phyloP scores from a whole-genome alignment of 92 coral and sea anemone genomes.

The Palythoa grandis region DNA sequence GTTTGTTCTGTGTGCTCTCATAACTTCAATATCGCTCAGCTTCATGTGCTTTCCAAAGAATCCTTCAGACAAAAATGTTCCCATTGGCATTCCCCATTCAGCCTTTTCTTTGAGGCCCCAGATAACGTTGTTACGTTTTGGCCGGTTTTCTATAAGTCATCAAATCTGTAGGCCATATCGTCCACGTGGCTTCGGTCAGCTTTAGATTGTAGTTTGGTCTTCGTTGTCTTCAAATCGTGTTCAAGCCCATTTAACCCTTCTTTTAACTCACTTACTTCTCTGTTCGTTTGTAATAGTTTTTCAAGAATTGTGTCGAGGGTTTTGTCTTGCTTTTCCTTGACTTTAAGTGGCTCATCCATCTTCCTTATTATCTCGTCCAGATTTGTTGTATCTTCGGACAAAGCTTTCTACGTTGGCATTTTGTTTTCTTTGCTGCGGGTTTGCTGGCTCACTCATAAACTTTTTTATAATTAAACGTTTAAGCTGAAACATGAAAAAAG shows the following conservation, averaged over 20 bases:
- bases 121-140: slow-evolving; percentile 31
- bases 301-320: slow-evolving; percentile 9
- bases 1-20: slow-evolving; percentile 43
- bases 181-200: slow-evolving; percentile 1
- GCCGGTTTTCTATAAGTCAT: slow-evolving; percentile 34
- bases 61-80: slow-evolving; percentile 3
- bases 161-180: slow-evolving; percentile 6
- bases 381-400: too few relatives aligned
- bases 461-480: too few relatives aligned
- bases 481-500: too few relatives aligned
- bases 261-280: neutral
- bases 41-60: slow-evolving; percentile 36
- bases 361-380: neutral
- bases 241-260: slow-evolving; percentile 4
- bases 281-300: neutral
- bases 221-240: neutral
- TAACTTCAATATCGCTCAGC: slow-evolving; percentile 28
- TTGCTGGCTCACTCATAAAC: too few relatives aligned
- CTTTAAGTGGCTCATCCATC: slow-evolving; percentile 38
- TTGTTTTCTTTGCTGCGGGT: too few relatives aligned
- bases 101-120: slow-evolving; percentile 44
- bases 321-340: slow-evolving; percentile 15
- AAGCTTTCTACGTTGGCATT: too few relatives aligned
- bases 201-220: slow-evolving; percentile 12
- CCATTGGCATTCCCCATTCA: slow-evolving; percentile 5